Evolutionary conservation across 2,113 vertebrate genomes (phyloP), one percentile per base, ranked within the genome.

Genomic region (Anser cygnoides): DNA sequence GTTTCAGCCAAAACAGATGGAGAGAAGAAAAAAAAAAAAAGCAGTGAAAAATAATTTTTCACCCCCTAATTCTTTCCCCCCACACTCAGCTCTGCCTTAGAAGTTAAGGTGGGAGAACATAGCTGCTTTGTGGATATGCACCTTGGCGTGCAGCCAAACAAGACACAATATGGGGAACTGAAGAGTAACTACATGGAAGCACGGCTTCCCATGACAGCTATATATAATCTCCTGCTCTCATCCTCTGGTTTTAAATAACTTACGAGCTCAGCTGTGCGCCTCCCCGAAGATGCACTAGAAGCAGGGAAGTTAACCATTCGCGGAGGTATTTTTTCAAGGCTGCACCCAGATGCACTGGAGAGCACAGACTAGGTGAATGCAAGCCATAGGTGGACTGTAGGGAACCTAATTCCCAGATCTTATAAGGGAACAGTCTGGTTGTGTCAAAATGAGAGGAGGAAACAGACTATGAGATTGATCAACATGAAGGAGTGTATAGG

Each of bases 191-290:
- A 46, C 49, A 55, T 33, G 26, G n/a, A 86, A 76, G 54, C 13
- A 84, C 19, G 52, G 76, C 54, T 87, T 93, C 75, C 57, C 1
- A 0, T 66, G 70, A 70, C 49, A 93, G 54, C 79, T 92, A 70
- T 52, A 82, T 82, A 66, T 66, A 90, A 87, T 75, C 82, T 75
- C 19, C 71, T 92, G 46, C 58, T 72, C 59, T 84, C 61, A 82
- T 35, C 83, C 52, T 43, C 58, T 4, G 3, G 14, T 83, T 95
- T 93, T 95, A 91, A 95, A 79, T 90, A 94, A 91, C 59, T 92
- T 87, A 87, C 0, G 4, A 90, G 58, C 61, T 87, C 49, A 50
- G 54, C 71, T 82, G 72, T 61, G 35, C 54, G 77, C 23, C n/a
- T 84, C 85, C 92, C 76, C 33, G 62, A 90, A 90, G 83, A 82